Conservation (phyloP, 1,140 invertebrate genomes). For the Zaprionus kolodkinae region DNA sequence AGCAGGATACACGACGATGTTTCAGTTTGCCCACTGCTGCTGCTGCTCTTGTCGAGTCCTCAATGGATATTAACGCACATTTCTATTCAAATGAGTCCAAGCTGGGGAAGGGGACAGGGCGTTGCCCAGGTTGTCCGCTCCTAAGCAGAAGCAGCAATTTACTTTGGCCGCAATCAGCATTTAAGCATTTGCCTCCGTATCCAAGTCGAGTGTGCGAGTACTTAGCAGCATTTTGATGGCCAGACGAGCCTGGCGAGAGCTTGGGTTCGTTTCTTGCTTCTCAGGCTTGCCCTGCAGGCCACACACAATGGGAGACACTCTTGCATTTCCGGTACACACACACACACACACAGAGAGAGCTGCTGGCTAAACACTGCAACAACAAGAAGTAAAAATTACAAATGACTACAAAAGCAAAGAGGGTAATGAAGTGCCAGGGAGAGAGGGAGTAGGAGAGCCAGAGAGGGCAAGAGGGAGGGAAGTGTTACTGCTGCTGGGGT, state of each 20-base stretch:
- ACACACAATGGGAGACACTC: slow-evolving; percentile 74
- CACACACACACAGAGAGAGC: slow-evolving; percentile 30
- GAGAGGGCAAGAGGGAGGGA: not conserved
- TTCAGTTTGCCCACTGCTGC: not conserved
- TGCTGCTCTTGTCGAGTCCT: slow-evolving; percentile 5
- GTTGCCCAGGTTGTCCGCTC: too few species aligned
- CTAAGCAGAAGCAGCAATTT: slow-evolving; percentile 39
- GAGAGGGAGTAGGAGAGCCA: not conserved
- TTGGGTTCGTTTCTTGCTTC: not conserved
- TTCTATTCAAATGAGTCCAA: slow-evolving; percentile 18
- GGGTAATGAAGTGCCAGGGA: not conserved
- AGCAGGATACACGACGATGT: not conserved
- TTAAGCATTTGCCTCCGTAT: slow-evolving; percentile 66
- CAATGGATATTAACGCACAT: slow-evolving; percentile 21
- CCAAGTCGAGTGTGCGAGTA: slow-evolving; percentile 43
- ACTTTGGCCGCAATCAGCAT: slow-evolving; percentile 58
- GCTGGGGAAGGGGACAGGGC: too few species aligned
- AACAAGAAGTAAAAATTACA: slow-evolving; percentile 52
- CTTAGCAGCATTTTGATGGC: slow-evolving; percentile 71
- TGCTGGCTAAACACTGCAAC: slow-evolving; percentile 63
- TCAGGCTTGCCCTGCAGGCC: slow-evolving; percentile 14
- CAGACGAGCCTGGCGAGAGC: slow-evolving; percentile 15
- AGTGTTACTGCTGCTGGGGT: slow-evolving; percentile 42
- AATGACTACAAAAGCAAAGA: slow-evolving; percentile 52
- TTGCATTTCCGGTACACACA: slow-evolving; percentile 68